phyloP scores from a whole-genome alignment of 2,888 invertebrate genomes.

The Synanthedon vespiformis region DNA sequence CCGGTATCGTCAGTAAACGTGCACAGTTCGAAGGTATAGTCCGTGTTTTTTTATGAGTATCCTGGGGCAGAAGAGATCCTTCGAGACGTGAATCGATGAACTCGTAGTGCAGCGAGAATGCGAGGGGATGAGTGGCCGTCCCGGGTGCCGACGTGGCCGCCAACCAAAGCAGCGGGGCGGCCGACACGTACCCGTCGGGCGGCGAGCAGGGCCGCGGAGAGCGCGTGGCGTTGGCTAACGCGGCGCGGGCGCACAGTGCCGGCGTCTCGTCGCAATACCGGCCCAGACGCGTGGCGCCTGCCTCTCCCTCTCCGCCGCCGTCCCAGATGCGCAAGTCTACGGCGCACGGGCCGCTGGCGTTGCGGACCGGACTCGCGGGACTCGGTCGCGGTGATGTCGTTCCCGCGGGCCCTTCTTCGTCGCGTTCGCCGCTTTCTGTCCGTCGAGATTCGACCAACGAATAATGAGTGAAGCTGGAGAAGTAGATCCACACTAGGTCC shows the following conservation, averaged over 20 bases:
- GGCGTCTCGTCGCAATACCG: constrained; percentile 83
- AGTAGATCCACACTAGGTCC: constrained; percentile 89
- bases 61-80: constrained; percentile 72
- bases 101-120: constrained; percentile 81
- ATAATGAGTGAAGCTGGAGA: constrained; percentile 85
- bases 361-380: constrained; percentile 4
- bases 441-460: constrained; percentile 70
- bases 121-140: constrained; percentile 83
- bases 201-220: constrained; percentile 82
- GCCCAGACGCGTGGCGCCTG: constrained; percentile 63
- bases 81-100: constrained; percentile 85
- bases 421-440: constrained; percentile 69
- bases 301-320: constrained; percentile 69
- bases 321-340: constrained; percentile 82
- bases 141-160: constrained; percentile 72
- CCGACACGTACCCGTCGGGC: constrained; percentile 82
- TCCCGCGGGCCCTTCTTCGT: constrained; percentile 24
- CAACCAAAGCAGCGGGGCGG: constrained; percentile 39
- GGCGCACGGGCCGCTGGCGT: constrained; percentile 57
- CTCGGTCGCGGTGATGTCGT: constrained; percentile 9
- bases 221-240: constrained; percentile 78
- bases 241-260: constrained; percentile 84
- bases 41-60: constrained; percentile 30
- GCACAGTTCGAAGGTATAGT: constrained; percentile 42
- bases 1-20: constrained; percentile 44